Evolutionary conservation across 1,140 invertebrate genomes (phyloP).

Genomic region (Protaetia brevitarsis): DNA sequence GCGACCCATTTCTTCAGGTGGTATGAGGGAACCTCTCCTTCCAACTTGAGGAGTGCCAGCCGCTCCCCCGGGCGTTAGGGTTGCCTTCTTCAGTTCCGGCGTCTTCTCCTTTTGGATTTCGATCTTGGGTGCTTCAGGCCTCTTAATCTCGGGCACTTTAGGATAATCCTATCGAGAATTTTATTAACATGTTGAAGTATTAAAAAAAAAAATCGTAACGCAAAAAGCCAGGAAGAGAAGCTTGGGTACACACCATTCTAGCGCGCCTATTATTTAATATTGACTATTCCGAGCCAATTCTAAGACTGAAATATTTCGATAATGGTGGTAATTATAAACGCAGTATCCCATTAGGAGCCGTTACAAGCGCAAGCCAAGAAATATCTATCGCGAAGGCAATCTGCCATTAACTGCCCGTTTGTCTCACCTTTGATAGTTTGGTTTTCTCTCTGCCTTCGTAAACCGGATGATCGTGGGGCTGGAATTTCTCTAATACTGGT

Average conservation of each 20-base stretch:
- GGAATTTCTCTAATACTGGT: conserved; percentile 63
- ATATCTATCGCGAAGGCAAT: conserved; percentile 22
- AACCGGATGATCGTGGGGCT: conserved; percentile 48
- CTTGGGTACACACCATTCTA: not conserved
- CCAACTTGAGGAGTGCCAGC: conserved; percentile 56
- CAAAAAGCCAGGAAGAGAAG: not conserved
- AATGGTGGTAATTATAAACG: conserved; percentile 30
- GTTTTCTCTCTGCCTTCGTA: conserved; percentile 46
- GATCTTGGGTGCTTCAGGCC: conserved; percentile 77
- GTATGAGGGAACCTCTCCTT: conserved; percentile 79
- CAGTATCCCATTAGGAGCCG: not conserved
- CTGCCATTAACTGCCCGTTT: not conserved
- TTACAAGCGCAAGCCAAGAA: not conserved
- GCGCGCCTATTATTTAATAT: not conserved
- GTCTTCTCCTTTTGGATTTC: conserved; percentile 78
- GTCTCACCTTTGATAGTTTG: conserved; percentile 45
- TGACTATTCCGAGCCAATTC: conserved; percentile 28
- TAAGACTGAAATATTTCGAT: conserved; percentile 28
- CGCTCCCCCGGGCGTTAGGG: conserved; percentile 69
- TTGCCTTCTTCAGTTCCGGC: conserved; percentile 68
- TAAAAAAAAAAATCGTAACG: not conserved
- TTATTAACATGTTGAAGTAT: not conserved
- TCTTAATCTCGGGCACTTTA: conserved; percentile 72
- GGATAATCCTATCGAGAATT: conserved; percentile 41
- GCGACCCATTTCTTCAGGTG: conserved; percentile 77